A percentile compares a stretch with the other conserved stretches of the same genome.
phyloP scores from a whole-genome alignment of 1,140 invertebrate genomes.

The Neotoxoptera formosana region DNA sequence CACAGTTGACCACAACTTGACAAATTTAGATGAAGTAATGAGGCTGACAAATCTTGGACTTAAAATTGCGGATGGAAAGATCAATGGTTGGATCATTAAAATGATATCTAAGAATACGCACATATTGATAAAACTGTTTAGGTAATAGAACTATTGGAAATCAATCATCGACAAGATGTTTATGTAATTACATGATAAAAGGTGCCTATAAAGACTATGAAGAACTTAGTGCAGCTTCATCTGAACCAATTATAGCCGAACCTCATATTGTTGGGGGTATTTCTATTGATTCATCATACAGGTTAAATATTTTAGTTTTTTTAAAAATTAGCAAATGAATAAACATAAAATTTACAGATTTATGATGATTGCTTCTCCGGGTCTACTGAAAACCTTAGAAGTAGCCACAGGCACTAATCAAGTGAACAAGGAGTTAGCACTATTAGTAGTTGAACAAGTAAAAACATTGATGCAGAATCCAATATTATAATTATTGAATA shows the following conservation, averaged over 20 bases:
- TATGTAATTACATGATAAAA: conserved; percentile 91
- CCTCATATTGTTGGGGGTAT: conserved; percentile 85
- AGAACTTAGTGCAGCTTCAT: conserved; percentile 70
- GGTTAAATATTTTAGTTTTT: conserved; percentile 63
- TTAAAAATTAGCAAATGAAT: neutral
- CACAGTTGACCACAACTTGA: conserved; percentile 82
- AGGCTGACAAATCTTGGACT: conserved; percentile 77
- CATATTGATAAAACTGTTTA: conserved; percentile 61
- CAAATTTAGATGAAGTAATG: conserved; percentile 83
- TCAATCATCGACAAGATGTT: conserved; percentile 78
- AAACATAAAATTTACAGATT: conserved; percentile 66
- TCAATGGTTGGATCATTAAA: conserved; percentile 68
- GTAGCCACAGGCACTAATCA: conserved; percentile 81
- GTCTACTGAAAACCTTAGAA: conserved; percentile 83
- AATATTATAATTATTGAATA: conserved; percentile 17
- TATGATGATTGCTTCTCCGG: conserved; percentile 84
- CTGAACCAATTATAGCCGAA: conserved; percentile 83
- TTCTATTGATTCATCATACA: conserved; percentile 78
- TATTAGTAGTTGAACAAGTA: conserved; percentile 80
- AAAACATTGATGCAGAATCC: conserved; percentile 8
- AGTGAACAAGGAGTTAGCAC: conserved; percentile 81
- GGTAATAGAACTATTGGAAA: conserved; percentile 72
- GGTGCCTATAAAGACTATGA: conserved; percentile 86
- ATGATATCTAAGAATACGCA: conserved; percentile 64
- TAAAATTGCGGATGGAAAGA: conserved; percentile 65